phyloP scores from a whole-genome alignment of 2,797 vertebrate genomes.

The Lagocephalus sceleratus region DNA sequence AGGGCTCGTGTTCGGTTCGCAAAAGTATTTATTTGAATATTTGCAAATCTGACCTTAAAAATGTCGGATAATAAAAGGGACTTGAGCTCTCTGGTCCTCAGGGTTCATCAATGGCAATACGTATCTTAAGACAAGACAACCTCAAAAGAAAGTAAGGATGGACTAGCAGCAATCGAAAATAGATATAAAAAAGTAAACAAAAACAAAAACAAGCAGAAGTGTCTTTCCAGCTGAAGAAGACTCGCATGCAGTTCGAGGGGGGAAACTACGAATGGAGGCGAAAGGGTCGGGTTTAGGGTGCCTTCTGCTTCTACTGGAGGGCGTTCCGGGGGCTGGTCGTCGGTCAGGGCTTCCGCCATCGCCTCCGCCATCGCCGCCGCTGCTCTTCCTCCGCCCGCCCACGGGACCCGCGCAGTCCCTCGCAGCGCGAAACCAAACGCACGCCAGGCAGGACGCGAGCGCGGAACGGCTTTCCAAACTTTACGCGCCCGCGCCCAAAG shows the following conservation, averaged over 20 bases:
- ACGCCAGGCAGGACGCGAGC: too few species aligned
- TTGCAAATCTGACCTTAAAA: constrained; percentile 71
- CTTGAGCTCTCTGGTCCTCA: constrained; percentile 44
- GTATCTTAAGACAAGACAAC: constrained; percentile 47
- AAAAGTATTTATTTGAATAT: constrained; percentile 67
- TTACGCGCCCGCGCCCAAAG: too few species aligned
- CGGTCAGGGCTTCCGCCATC: too few species aligned
- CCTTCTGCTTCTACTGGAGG: too few species aligned
- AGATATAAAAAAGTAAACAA: constrained; percentile 35
- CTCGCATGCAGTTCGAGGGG: constrained; percentile 50
- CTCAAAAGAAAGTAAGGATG: constrained; percentile 49
- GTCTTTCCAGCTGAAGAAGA: constrained; percentile 22
- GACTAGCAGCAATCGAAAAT: constrained; percentile 58
- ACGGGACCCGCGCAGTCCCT: too few species aligned
- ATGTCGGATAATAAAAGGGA: constrained; percentile 66
- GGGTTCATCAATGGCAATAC: constrained; percentile 43
- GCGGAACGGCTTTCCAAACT: too few species aligned
- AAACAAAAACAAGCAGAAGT: constrained; percentile 37
- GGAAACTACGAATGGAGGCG: constrained; percentile 13
- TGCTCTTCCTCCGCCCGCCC: too few species aligned
- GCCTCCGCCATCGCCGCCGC: too few species aligned
- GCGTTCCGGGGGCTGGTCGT: too few species aligned
- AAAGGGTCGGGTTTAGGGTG: constrained; percentile 14
- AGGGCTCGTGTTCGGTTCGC: constrained; percentile 27
- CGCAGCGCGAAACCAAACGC: too few species aligned